Base-by-base conservation (phyloP, 2,797 vertebrate genomes). In the Rhinichthys osculus region DNA sequence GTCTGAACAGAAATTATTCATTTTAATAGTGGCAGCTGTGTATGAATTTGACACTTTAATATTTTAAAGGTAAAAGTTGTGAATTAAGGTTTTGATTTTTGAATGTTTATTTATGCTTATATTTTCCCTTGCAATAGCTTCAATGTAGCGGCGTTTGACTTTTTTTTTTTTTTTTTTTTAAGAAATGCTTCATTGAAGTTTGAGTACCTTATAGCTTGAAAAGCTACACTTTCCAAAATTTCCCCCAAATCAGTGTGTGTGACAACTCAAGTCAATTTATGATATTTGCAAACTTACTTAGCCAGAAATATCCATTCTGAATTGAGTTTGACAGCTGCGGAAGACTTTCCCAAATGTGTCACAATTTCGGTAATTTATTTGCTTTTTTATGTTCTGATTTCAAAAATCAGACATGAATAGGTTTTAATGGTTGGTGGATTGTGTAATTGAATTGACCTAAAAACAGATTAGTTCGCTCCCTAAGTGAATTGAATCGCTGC, bases 401-500 rank as follows among this genome's bases (percentile, higher is more conserved):
- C 1, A 42, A 77, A 70, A 78, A 57, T 42, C 44, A 81, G 62
- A 21, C 59, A n/a, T 64, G 74, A 21, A 30, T 19, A 54, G 35
- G 30, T 78, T 57, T 82, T 57, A 86, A 69, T 72, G 42, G 33
- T 13, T 38, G 52, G n/a, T 64, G 66, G 69, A 83, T 87, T 14
- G 27, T 21, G n/a, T 85, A 80, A 83, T 77, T 84, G 77, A 88
- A 78, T 52, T 76, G 82, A 81, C 42, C 64, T 71, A 82, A 30
- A 47, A 72, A 86, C 72, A 40, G 74, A 54, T 85, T 59, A 2
- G 7, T 40, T 87, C 13, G 13, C 73, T 87, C 52, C 42, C 33
- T 42, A 19, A 64, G 66, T 6, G 78, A 84, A 84, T 38, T 76
- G n/a, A 81, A 77, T 77, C 42, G 17, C 33, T 27, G 14, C 70